These are phyloP conservation scores for Ichneumon xanthorius DNA, from an alignment of 2,888 invertebrate species.

Conservation along the genomic window DNA sequence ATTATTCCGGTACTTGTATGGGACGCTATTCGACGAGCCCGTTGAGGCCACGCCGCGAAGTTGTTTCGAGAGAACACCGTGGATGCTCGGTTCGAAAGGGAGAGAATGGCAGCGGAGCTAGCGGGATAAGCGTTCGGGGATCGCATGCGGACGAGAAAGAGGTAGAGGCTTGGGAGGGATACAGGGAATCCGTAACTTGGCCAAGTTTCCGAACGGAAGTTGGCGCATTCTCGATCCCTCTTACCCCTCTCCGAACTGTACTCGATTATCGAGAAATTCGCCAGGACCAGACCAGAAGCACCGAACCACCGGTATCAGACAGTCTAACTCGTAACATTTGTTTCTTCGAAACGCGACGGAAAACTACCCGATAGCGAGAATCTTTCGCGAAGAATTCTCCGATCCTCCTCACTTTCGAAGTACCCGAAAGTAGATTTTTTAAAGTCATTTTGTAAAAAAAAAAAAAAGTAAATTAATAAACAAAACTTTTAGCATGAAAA, in stretches of 20 bases:
- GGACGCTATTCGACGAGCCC: conserved; percentile 43
- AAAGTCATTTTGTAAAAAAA: background rate
- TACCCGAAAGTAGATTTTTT: background rate
- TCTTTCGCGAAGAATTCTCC: background rate
- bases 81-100: conserved; percentile 9
- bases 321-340: conserved; percentile 51
- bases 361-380: conserved; percentile 26
- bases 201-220: conserved; percentile 56
- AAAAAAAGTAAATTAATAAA: background rate
- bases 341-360: conserved; percentile 29
- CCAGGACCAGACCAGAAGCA: conserved; percentile 12
- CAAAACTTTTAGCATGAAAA: background rate
- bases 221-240: conserved; percentile 52
- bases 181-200: conserved; percentile 37
- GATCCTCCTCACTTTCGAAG: background rate
- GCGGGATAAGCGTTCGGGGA: conserved; percentile 7
- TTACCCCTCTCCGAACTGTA: conserved; percentile 27
- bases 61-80: conserved; percentile 24
- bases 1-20: background rate
- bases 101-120: conserved; percentile 20
- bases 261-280: conserved; percentile 59
- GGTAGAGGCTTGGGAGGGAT: conserved; percentile 5
- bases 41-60: conserved; percentile 35
- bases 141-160: background rate
- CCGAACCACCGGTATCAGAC: background rate